Evolutionary conservation across 1,140 invertebrate genomes (phyloP).

Genomic region (Calliopsis andreniformis): DNA sequence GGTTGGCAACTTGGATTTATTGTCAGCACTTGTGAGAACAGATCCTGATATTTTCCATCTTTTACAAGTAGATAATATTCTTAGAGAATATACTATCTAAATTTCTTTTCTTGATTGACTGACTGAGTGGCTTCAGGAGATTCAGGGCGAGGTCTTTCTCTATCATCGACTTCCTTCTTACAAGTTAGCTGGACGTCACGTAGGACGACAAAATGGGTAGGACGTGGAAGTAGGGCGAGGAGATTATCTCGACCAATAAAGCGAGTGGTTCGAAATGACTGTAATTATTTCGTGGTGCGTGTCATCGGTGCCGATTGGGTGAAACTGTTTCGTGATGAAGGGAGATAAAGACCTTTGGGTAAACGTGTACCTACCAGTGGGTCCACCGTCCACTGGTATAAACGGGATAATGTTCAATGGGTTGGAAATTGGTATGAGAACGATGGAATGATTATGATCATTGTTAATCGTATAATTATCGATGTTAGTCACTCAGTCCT

Average conservation of each 20-base stretch:
- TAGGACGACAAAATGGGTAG: slow-evolving; percentile 73
- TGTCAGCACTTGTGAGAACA: no score
- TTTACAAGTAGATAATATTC: no score
- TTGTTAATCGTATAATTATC: background rate
- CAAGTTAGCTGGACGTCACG: slow-evolving; percentile 65
- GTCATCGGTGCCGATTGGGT: slow-evolving; percentile 59
- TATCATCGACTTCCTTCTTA: background rate
- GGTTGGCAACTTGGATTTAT: no score
- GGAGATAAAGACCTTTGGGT: slow-evolving; percentile 44
- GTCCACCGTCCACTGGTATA: background rate
- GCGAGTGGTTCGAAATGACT: slow-evolving; percentile 76
- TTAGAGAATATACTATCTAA: no score
- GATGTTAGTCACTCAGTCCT: background rate
- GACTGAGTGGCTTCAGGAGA: no score
- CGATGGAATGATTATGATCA: background rate
- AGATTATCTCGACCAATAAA: slow-evolving; percentile 78
- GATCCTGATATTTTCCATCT: no score
- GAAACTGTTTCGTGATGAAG: slow-evolving; percentile 57
- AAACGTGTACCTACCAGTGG: slow-evolving; percentile 31
- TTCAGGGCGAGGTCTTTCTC: background rate
- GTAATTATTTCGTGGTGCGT: slow-evolving; percentile 77
- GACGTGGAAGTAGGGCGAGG: slow-evolving; percentile 74
- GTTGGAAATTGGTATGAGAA: background rate
- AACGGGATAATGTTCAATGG: slow-evolving; percentile 18
- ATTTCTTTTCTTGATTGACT: no score